These are phyloP conservation scores for Rhagonycha lutea DNA, from an alignment of 2,888 invertebrate genomes.

Conservation along the genomic window DNA sequence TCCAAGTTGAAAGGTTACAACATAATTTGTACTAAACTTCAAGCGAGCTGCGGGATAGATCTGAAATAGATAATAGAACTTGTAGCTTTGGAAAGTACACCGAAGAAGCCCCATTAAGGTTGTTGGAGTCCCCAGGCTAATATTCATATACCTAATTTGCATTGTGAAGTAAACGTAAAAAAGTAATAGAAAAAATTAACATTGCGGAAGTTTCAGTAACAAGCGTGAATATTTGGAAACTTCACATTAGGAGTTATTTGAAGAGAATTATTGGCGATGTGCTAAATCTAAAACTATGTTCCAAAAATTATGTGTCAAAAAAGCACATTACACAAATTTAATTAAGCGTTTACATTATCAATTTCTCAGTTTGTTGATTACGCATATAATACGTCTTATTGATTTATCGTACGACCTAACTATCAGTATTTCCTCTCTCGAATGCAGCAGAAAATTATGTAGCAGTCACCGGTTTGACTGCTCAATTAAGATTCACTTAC, in stretches of 20 bases:
- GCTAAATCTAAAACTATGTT: not conserved
- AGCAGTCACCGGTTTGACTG: not conserved
- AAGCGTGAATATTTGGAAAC: not conserved
- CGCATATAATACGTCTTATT: not conserved
- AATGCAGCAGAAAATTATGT: not conserved
- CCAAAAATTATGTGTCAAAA: not conserved
- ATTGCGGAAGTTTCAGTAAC: not conserved
- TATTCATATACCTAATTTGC: not conserved
- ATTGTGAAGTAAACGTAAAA: not conserved
- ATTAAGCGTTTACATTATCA: not conserved
- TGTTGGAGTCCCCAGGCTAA: too few relatives aligned
- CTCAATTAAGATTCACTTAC: not conserved
- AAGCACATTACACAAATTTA: not conserved
- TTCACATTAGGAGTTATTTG: not conserved
- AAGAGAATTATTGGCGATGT: not conserved
- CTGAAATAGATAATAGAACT: not conserved
- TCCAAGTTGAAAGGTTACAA: not conserved
- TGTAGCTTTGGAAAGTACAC: not conserved
- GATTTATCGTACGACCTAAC: not conserved
- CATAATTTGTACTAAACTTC: not conserved
- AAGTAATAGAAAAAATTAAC: not conserved
- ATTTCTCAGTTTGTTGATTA: not conserved
- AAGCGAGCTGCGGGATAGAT: not conserved
- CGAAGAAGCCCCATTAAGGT: not conserved
- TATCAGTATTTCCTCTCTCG: not conserved